Evolutionary conservation across 2,797 vertebrate genomes (phyloP).

Genomic region (Pelochelys cantorii): DNA sequence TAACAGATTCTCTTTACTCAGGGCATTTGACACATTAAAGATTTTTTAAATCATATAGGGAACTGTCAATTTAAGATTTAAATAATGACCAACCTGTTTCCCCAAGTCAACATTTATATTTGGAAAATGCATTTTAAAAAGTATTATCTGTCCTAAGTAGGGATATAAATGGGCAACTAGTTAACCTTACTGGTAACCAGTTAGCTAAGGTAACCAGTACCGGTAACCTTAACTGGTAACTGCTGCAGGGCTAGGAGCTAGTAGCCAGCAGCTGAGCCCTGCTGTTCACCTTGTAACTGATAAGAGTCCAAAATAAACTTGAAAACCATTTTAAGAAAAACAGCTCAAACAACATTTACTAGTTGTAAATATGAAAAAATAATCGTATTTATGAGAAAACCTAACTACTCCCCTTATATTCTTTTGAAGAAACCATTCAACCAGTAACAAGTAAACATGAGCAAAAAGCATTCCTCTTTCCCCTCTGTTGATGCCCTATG

Average conservation of each 20-base stretch:
- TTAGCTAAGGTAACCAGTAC: too few relatives aligned
- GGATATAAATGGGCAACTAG: too few relatives aligned
- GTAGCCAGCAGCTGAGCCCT: too few relatives aligned
- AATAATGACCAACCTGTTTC: background rate
- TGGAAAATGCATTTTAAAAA: conserved; percentile 7
- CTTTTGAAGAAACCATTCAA: background rate
- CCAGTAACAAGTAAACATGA: background rate
- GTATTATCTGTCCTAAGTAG: background rate
- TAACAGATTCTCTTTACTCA: background rate
- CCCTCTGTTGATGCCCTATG: background rate
- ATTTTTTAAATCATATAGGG: background rate
- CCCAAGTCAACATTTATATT: conserved; percentile 3
- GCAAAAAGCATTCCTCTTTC: background rate
- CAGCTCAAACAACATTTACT: background rate
- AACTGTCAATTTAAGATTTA: background rate
- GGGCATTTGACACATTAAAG: background rate
- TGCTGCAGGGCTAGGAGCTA: too few relatives aligned
- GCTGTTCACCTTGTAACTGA: too few relatives aligned
- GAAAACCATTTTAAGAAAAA: background rate
- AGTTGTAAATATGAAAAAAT: background rate
- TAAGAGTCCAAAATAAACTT: conserved; percentile 33
- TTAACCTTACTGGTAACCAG: too few relatives aligned
- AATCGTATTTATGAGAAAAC: background rate
- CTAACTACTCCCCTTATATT: background rate
- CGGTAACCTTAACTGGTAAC: too few relatives aligned